These are phyloP conservation scores for Euphydryas editha DNA, from an alignment of 2,888 invertebrate species.

Conservation along the genomic window DNA sequence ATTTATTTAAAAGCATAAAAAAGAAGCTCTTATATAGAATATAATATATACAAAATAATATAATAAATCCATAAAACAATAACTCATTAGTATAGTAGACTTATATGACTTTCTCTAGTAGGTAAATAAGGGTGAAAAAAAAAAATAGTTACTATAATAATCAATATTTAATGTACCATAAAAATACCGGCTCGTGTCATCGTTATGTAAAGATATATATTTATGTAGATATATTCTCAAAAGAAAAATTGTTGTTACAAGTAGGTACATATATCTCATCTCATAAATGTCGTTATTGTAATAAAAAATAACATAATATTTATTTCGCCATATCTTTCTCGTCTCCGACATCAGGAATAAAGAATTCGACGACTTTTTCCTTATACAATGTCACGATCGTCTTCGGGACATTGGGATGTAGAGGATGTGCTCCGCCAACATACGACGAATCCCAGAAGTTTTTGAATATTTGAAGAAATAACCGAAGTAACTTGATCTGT, in stretches of 20 bases:
- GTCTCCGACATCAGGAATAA: constrained; percentile 53
- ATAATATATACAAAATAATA: too few relatives aligned
- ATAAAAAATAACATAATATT: not conserved
- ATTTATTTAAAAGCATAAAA: not conserved
- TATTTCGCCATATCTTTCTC: constrained; percentile 24
- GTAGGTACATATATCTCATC: too few relatives aligned
- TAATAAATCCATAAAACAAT: too few relatives aligned
- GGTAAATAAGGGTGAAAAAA: too few relatives aligned
- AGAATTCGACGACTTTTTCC: constrained; percentile 49
- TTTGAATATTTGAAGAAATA: constrained; percentile 52
- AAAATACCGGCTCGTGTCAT: too few relatives aligned
- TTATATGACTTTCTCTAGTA: not conserved
- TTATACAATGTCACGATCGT: constrained; percentile 49
- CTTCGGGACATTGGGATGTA: constrained; percentile 52
- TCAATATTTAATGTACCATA: too few relatives aligned
- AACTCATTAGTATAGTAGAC: too few relatives aligned
- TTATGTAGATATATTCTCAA: too few relatives aligned
- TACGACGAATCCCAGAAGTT: constrained; percentile 45
- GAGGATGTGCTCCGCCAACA: constrained; percentile 53
- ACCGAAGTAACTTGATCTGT: constrained; percentile 50
- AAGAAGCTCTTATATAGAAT: not conserved
- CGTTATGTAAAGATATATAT: too few relatives aligned
- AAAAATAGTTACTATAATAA: too few relatives aligned
- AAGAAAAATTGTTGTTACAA: too few relatives aligned
- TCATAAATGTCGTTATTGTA: not conserved